phyloP scores from a whole-genome alignment of 1,140 invertebrate species.

The Caenorhabditis inopinata region DNA sequence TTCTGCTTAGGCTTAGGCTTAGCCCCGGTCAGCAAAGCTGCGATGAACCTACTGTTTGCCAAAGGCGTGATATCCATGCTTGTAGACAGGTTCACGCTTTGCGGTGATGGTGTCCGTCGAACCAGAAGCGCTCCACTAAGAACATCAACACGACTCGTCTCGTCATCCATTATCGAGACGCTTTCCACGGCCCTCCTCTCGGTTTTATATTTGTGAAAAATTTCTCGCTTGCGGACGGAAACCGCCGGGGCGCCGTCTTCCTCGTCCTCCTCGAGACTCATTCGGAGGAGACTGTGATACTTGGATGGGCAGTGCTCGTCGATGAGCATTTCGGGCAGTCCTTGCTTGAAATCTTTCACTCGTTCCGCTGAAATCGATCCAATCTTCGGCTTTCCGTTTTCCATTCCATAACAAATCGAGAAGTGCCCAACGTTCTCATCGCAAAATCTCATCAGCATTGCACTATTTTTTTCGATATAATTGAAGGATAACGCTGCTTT shows the following conservation, averaged over 20 bases:
- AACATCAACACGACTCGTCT: slow-evolving; percentile 20
- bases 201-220: slow-evolving; percentile 27
- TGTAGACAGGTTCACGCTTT: neutral
- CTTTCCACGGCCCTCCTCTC: slow-evolving; percentile 14
- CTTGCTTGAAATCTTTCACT: slow-evolving; percentile 49
- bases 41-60: neutral
- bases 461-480: neutral
- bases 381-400: slow-evolving; percentile 41
- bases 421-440: slow-evolving; percentile 48
- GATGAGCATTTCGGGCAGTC: slow-evolving; percentile 45
- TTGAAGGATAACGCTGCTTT: neutral
- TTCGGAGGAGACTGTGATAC: slow-evolving; percentile 38
- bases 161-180: slow-evolving; percentile 9
- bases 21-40: too few species aligned
- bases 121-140: slow-evolving; percentile 8
- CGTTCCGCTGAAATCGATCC: slow-evolving; percentile 46
- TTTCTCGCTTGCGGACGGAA: neutral
- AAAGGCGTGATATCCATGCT: neutral
- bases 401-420: slow-evolving; percentile 40
- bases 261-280: neutral
- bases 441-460: slow-evolving; percentile 43
- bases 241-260: neutral
- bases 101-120: neutral
- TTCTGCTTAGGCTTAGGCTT: too few species aligned
- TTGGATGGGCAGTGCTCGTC: slow-evolving; percentile 45